phyloP scores from a whole-genome alignment of 2,888 invertebrate genomes.

The Drosophila flavopinicola region DNA sequence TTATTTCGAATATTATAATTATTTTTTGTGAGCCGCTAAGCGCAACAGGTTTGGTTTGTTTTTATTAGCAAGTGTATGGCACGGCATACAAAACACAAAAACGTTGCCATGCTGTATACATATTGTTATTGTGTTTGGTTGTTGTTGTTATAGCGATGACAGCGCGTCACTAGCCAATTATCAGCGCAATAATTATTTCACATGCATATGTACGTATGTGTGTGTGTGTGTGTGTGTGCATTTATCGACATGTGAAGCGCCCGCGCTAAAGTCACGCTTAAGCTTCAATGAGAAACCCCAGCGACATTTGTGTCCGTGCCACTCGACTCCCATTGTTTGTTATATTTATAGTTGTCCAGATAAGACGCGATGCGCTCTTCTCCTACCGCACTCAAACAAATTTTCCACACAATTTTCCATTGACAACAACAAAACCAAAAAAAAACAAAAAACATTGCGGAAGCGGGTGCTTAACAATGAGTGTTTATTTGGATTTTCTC shows the following conservation, averaged over 20 bases:
- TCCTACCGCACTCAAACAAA: slow-evolving; percentile 9
- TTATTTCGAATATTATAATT: slow-evolving; percentile 1
- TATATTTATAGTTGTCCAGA: slow-evolving; percentile 48
- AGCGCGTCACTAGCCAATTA: slow-evolving; percentile 63
- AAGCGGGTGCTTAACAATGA: slow-evolving; percentile 14
- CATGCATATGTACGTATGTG: slow-evolving; percentile 9
- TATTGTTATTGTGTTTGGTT: slow-evolving; percentile 41
- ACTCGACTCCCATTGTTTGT: slow-evolving; percentile 40
- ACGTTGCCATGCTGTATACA: slow-evolving; percentile 31
- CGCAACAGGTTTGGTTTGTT: slow-evolving; percentile 48
- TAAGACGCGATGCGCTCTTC: slow-evolving; percentile 33
- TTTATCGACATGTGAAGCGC: slow-evolving; percentile 76
- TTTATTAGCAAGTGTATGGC: slow-evolving; percentile 47
- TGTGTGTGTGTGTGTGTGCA: slow-evolving; percentile 1
- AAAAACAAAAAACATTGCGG: slow-evolving; percentile 36
- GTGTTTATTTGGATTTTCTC: slow-evolving; percentile 14
- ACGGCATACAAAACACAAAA: slow-evolving; percentile 53
- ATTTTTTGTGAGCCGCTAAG: slow-evolving; percentile 20
- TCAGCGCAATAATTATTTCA: slow-evolving; percentile 74
- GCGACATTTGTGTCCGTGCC: slow-evolving; percentile 37
- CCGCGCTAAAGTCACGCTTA: slow-evolving; percentile 72
- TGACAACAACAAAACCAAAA: no score
- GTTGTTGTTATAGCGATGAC: slow-evolving; percentile 40
- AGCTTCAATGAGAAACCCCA: slow-evolving; percentile 60
- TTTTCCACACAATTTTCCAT: slow-evolving; percentile 65